phyloP scores from a whole-genome alignment of 2,888 invertebrate species.

The Drosophila sordidapex region DNA sequence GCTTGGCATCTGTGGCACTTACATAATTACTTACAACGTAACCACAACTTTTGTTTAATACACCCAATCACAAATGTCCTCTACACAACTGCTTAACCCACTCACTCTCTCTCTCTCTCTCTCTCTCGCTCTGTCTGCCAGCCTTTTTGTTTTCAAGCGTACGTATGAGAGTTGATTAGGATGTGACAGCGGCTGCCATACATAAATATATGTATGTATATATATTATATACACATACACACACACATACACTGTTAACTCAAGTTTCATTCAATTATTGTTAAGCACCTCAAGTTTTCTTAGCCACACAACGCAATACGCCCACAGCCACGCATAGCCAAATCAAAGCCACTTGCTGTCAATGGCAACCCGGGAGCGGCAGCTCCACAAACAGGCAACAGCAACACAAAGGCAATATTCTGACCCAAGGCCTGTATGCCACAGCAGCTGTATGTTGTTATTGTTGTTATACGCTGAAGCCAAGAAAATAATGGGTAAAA shows the following conservation, averaged over 20 bases:
- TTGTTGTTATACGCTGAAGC: background rate
- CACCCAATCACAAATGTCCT: slow-evolving; percentile 64
- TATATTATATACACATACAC: background rate
- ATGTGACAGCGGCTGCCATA: background rate
- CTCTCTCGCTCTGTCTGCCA: background rate
- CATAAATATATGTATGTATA: background rate
- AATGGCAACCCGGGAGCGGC: slow-evolving; percentile 10
- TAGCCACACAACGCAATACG: slow-evolving; percentile 66
- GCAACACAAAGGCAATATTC: slow-evolving; percentile 13
- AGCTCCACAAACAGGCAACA: slow-evolving; percentile 16
- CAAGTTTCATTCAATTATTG: slow-evolving; percentile 79
- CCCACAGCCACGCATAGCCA: slow-evolving; percentile 36
- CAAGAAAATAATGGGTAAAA: background rate
- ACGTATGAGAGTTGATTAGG: slow-evolving; percentile 8
- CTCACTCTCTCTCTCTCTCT: background rate
- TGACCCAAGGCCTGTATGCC: slow-evolving; percentile 13
- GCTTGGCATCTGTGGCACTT: slow-evolving; percentile 38
- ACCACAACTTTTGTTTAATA: slow-evolving; percentile 71
- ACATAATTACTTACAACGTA: slow-evolving; percentile 55
- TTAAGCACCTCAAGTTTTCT: slow-evolving; percentile 79
- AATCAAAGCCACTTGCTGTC: slow-evolving; percentile 61
- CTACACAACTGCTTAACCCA: background rate
- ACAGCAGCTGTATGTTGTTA: slow-evolving; percentile 24
- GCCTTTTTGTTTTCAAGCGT: background rate
- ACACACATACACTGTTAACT: slow-evolving; percentile 57